Evolutionary conservation across 2,888 invertebrate genomes (phyloP).

Genomic region (Cerastis rubricosa): DNA sequence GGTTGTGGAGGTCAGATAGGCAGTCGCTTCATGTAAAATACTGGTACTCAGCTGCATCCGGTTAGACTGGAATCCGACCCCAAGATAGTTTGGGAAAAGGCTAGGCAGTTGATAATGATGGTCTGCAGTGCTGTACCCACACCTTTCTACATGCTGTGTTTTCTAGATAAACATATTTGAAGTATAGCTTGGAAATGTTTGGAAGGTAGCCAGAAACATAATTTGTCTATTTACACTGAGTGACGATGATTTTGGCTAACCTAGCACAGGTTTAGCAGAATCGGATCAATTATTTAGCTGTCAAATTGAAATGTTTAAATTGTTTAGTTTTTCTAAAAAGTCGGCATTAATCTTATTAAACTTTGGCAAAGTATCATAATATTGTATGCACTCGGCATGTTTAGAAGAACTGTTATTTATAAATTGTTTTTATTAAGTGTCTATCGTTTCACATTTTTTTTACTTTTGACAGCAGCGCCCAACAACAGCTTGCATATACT

Average conservation of each 20-base stretch:
- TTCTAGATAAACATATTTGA: not conserved
- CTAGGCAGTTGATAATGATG: too few relatives aligned
- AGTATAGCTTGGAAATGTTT: slow-evolving; percentile 13
- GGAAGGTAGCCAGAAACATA: slow-evolving; percentile 25
- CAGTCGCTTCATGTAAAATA: too few relatives aligned
- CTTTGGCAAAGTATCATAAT: not conserved
- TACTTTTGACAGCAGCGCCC: not conserved
- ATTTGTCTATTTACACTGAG: slow-evolving; percentile 10
- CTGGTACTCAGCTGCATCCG: too few relatives aligned
- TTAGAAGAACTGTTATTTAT: not conserved
- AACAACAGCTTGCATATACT: too few relatives aligned
- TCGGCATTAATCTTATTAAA: not conserved
- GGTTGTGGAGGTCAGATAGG: too few relatives aligned
- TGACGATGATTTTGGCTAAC: slow-evolving; percentile 17
- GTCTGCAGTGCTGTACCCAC: not conserved
- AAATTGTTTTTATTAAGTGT: not conserved
- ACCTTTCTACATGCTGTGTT: not conserved
- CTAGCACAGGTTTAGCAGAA: not conserved
- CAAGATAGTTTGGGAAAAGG: too few relatives aligned
- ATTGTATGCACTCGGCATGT: not conserved
- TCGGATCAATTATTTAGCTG: slow-evolving; percentile 21
- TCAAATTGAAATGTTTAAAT: not conserved
- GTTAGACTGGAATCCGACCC: too few relatives aligned
- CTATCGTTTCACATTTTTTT: not conserved
- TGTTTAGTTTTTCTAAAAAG: not conserved